Percentiles rank a stretch among this genome's conserved stretches.
Conservation (phyloP, 92 coral and sea anemone species). For the Hydrozoanthus gracilis region DNA sequence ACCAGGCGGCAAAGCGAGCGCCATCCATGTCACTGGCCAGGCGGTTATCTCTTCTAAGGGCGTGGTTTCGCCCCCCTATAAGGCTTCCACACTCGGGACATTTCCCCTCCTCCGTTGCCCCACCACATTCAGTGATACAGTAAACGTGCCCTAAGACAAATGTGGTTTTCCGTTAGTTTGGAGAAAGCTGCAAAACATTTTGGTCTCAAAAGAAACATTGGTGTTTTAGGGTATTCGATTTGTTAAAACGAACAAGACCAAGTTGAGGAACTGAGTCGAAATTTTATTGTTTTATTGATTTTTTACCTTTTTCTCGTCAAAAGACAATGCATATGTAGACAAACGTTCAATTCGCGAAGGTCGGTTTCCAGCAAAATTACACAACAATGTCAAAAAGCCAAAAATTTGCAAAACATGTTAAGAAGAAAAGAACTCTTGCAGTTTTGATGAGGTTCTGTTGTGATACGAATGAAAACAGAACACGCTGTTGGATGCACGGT, state of each 20-base stretch:
- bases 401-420: too few species aligned
- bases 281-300: too few species aligned
- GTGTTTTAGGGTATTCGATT: background rate
- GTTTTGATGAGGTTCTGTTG: too few species aligned
- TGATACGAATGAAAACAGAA: too few species aligned
- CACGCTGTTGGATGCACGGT: too few species aligned
- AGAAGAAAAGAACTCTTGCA: too few species aligned
- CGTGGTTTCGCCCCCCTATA: constrained; percentile 82
- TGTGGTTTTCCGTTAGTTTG: background rate
- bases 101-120: constrained; percentile 78
- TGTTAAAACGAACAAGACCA: background rate
- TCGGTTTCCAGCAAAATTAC: background rate
- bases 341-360: too few species aligned
- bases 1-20: constrained; percentile 80
- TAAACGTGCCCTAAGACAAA: constrained; percentile 79
- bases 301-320: too few species aligned
- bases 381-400: background rate
- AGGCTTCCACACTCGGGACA: constrained; percentile 86
- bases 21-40: constrained; percentile 94
- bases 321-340: too few species aligned
- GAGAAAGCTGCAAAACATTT: background rate
- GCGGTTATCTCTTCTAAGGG: constrained; percentile 61
- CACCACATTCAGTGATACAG: constrained; percentile 93
- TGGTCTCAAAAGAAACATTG: background rate
- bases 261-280: background rate